A percentile compares a stretch with the other conserved stretches of the same genome.
Conservation (phyloP, 53 echinoderm and acorn worm genomes). For the Echinarachnius parma region DNA sequence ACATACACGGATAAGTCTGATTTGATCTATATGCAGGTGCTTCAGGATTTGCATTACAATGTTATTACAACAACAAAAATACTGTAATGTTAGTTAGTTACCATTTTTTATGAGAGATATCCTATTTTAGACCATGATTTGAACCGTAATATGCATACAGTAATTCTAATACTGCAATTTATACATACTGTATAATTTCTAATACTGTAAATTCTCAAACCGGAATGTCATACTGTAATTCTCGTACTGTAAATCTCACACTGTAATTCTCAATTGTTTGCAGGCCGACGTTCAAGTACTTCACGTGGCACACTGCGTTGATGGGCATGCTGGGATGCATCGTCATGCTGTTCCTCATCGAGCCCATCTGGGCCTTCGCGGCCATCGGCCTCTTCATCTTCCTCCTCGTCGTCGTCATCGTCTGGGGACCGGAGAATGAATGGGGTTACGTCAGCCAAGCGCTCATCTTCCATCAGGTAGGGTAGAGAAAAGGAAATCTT, state of each 20-base stretch:
- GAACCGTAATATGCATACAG: too few species aligned
- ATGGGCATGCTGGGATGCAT: constrained; percentile 79
- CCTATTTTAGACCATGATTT: too few species aligned
- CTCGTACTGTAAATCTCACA: not conserved
- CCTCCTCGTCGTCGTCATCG: constrained; percentile 69
- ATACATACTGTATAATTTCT: too few species aligned
- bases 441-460: constrained; percentile 99
- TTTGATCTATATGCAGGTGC: too few species aligned
- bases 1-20: too few species aligned
- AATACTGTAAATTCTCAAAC: too few species aligned
- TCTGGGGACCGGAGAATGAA: constrained; percentile 64
- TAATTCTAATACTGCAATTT: too few species aligned
- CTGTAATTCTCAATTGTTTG: constrained; percentile 2
- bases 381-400: constrained; percentile 72
- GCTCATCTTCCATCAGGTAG: constrained; percentile 92
- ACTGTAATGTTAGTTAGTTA: too few species aligned
- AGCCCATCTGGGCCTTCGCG: constrained; percentile 62
- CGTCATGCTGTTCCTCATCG: constrained; percentile 94
- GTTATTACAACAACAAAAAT: too few species aligned
- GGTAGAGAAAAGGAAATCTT: too few species aligned
- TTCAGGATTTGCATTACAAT: too few species aligned
- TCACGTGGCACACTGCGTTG: constrained; percentile 84
- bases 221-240: not conserved
- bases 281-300: constrained; percentile 89
- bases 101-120: too few species aligned